Evolutionary conservation across 1,140 invertebrate genomes (phyloP), one percentile per base, ranked within the genome.

Genomic region (Nasonia vitripennis): DNA sequence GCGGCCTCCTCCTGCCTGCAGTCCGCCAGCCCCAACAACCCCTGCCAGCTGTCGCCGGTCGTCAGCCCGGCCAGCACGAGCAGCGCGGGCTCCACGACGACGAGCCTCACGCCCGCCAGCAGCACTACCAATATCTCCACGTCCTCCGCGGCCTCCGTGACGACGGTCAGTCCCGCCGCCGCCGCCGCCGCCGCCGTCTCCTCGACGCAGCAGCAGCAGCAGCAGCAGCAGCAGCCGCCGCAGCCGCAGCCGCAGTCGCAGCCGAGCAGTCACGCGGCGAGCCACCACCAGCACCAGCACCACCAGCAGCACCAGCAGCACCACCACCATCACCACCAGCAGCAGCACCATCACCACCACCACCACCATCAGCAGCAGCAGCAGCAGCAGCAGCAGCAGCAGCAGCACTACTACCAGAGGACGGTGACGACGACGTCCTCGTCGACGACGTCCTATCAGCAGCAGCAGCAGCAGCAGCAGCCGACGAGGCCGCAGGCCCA

Each of bases 1-100:
- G 83, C 89, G 77, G 31, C 84, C 2, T 75, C 89, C 7, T 90
- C 89, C 4, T 92, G 89, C 86, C 87, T 91, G 23, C 91, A 92
- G 85, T 74, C 89, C 2, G 9, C 78, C 20, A 75, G 48, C 1
- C 48, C 71, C 6, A 81, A 81, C 27, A 87, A 84, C 74, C 81
- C 87, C 9, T 89, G 87, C 84, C 87, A 89, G 86, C 45, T 88
- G 81, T 31, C 88, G 51, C 48, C 87, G 20, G 37, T 70, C 74
- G 78, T 27, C 62, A 62, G 45, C 9, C 55, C 68, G 10, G 23
- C 74, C 37, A 17, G 73, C 20, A 10, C 55, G 55, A 51, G 71
- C 55, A 67, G 31, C 55, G 9, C 68, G 23, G 23, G 68, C 68
- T 62, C 68, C 7, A 71, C 55, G 55, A 62, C 55, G 68, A 34